Evolutionary conservation across 2,888 invertebrate species (phyloP), one percentile per base, ranked within the genome.

Genomic region (Stegophylla sp.): DNA sequence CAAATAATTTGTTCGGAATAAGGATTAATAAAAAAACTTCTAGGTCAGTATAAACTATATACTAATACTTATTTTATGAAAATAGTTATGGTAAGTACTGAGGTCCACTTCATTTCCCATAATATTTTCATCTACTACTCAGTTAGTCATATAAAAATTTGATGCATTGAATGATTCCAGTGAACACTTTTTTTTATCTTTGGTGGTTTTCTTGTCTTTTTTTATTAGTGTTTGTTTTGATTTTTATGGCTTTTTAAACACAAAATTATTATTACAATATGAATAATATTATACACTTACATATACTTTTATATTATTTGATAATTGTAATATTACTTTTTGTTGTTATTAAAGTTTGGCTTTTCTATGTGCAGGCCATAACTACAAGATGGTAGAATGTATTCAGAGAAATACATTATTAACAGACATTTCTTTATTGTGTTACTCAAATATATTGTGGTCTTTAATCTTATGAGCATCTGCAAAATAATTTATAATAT

Each of bases 11-110:
- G 73, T 23, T 86, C 85, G 13, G 86, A 83, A 9, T 86, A 86
- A 83, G 86, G 86, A 53, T 85, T 84, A 1, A 87, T 79, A 1
- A 84, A 84, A n/a, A 9, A 88, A 84, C 2, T 90, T 86, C 85
- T 90, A 88, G 74, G 87, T 87, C 66, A 90, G 84, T 73, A 91
- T 86, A 20, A 88, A 85, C 84, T 91, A 88, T n/a, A 91, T 88
- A 85, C 90, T 89, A 5, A 90, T 88, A 85, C 91, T 91, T 83
- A 92, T 77, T 43, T 85, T 85, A 63, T 85, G 82, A 45, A 85
- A 83, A 81, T 83, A 85, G 59, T 82, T 71, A 64, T 75, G 84
- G 82, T 84, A 85, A 77, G 82, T 83, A 79, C 74, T 83, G 48
- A 84, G 66, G 74, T 84, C 84, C 0, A 82, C 82, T 69, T 73